Evolutionary conservation across 2,888 invertebrate species (phyloP).

Genomic region (Macaria liturata): DNA sequence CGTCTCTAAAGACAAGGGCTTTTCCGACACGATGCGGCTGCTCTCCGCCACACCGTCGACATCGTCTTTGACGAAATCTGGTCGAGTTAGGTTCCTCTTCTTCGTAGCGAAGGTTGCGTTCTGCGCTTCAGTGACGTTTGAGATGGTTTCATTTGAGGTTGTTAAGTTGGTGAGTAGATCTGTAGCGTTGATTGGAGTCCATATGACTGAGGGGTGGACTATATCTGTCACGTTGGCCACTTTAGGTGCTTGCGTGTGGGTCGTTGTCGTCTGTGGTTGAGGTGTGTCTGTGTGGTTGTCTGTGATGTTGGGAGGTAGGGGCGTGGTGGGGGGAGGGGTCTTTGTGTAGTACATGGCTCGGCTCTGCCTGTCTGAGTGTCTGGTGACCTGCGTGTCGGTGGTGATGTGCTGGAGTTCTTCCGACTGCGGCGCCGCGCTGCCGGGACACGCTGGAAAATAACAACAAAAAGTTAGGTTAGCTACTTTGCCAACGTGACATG

Average conservation of each 20-base stretch:
- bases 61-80: conserved; percentile 66
- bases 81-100: conserved; percentile 64
- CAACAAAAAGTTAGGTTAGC: conserved; percentile 24
- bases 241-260: conserved; percentile 25
- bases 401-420: conserved; percentile 59
- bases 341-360: conserved; percentile 74
- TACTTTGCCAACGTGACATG: too few relatives aligned
- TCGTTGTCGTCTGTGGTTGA: conserved; percentile 45
- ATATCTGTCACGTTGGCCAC: conserved; percentile 44
- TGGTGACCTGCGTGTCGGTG: conserved; percentile 47
- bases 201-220: conserved; percentile 52
- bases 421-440: conserved; percentile 63
- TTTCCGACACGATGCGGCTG: conserved; percentile 73
- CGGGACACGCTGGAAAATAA: conserved; percentile 61
- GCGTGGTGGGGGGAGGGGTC: conserved; percentile 47
- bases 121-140: conserved; percentile 57
- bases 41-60: conserved; percentile 54
- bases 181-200: conserved; percentile 59
- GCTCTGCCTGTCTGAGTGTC: conserved; percentile 57
- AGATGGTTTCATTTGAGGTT: conserved; percentile 44
- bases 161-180: conserved; percentile 35
- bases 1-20: conserved; percentile 72
- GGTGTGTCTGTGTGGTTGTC: conserved; percentile 38
- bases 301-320: conserved; percentile 46
- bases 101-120: conserved; percentile 59